These are phyloP conservation scores for Meloe dianella DNA, from an alignment of 2,888 invertebrate species.

Conservation along the genomic window DNA sequence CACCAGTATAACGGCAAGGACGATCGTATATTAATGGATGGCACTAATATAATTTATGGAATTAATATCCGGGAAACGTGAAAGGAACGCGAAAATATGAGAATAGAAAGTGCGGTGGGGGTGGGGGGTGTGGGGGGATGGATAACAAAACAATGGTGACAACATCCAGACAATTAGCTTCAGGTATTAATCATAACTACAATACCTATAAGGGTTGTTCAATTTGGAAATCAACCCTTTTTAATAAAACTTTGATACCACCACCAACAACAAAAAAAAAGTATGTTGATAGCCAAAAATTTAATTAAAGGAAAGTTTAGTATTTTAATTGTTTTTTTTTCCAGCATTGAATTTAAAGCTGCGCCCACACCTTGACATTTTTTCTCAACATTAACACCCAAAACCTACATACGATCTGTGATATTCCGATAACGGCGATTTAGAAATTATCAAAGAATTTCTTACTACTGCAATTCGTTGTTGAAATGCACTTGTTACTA, in stretches of 20 bases:
- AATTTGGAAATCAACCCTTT: slow-evolving; percentile 10
- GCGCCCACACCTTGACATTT: not conserved
- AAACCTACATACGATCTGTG: not conserved
- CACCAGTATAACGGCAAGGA: slow-evolving; percentile 33
- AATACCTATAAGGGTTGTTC: slow-evolving; percentile 24
- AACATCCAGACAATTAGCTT: slow-evolving; percentile 44
- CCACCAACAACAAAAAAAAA: not conserved
- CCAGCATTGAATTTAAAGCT: not conserved
- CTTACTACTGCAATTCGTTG: not conserved
- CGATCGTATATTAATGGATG: slow-evolving; percentile 38
- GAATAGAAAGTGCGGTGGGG: slow-evolving; percentile 17
- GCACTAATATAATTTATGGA: slow-evolving; percentile 54
- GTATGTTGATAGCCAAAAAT: not conserved
- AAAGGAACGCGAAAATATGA: slow-evolving; percentile 36
- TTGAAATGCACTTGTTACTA: not conserved
- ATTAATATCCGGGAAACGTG: slow-evolving; percentile 50
- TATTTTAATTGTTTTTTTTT: not conserved
- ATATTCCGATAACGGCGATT: slow-evolving; percentile 30
- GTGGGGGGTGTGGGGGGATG: slow-evolving; percentile 38
- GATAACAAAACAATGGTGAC: slow-evolving; percentile 29
- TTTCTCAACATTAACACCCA: no score
- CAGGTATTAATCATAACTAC: slow-evolving; percentile 47
- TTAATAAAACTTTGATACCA: not conserved
- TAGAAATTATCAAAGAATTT: not conserved
- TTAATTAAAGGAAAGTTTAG: not conserved